Base-by-base conservation (phyloP, 1,140 invertebrate genomes). In the Andrena cerasifolii region DNA sequence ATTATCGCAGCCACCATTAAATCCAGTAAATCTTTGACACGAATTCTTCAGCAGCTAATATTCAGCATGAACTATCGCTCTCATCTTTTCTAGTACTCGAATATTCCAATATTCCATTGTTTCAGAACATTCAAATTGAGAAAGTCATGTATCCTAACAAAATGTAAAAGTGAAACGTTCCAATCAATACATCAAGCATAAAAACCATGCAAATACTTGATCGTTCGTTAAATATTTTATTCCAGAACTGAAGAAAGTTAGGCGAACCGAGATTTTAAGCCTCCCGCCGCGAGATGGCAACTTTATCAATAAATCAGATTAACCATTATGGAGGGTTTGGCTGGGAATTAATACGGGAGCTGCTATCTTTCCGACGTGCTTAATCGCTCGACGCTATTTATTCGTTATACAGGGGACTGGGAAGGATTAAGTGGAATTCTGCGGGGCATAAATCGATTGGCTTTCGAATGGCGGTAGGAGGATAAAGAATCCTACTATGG, bases 311-410 rank as follows among this genome's bases (percentile, higher is more conserved):
- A 75, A 75, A 75, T 76, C 54, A 58, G 40, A 68, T 58, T 56
- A 59, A 68, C 43, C 14, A 28, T 18, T 54, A 66, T 18, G 24
- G 33, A 31, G 47, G 59, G 26, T 65, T 74, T 33, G 47, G 33
- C 12, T 33, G 31, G 61, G 73, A 58, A 67, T 66, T 67, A 75
- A 75, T 74, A 67, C 73, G 51, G 21, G 53, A 43, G 24, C 24
- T 45, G 36, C 14, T 63, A 71, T 65, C 53, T 26, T 73, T 54
- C 47, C 49, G 49, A 36, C 43, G 67, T 24, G 54, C 62, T 83
- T 72, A 83, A 78, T 67, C 79, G 79, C 26, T 28, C 31, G 16
- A 65, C 40, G 59, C 68, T 82, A 83, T 83, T 83, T 83, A 83
- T 82, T 67, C 58, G 62, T 81, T 77, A 33, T n/a, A 33, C 5